Conservation (phyloP, 2,888 invertebrate genomes). For the Netelia melanura region DNA sequence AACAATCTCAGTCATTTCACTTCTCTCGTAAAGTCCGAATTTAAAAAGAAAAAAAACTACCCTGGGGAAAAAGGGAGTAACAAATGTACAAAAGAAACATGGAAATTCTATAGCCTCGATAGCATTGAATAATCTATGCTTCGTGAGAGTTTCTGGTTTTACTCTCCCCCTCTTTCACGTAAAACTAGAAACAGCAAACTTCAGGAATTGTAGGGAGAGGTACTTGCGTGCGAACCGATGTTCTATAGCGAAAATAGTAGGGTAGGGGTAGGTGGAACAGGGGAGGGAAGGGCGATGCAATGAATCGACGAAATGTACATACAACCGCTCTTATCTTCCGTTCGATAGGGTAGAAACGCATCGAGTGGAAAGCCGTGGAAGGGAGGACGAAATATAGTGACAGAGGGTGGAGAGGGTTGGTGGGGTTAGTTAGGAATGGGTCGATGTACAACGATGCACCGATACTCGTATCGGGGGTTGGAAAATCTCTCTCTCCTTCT, state of each 20-base stretch:
- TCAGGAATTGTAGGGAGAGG: neutral
- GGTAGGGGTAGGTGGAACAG: neutral
- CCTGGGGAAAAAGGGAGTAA: too few species aligned
- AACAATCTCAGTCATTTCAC: too few species aligned
- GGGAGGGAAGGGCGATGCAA: conserved; percentile 6
- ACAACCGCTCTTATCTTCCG: conserved; percentile 49
- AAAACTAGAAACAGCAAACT: conserved; percentile 12
- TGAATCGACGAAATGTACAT: conserved; percentile 48
- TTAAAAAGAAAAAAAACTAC: too few species aligned
- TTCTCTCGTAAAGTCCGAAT: too few species aligned
- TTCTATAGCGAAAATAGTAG: neutral
- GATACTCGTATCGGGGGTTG: conserved; percentile 19
- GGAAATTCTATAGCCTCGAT: neutral
- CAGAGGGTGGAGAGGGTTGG: neutral
- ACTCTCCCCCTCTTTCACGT: too few species aligned
- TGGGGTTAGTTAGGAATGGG: too few species aligned
- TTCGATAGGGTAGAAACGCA: conserved; percentile 50
- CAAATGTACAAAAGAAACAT: conserved; percentile 14
- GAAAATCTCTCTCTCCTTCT: conserved; percentile 19
- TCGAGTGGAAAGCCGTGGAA: conserved; percentile 40
- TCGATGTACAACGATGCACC: conserved; percentile 21
- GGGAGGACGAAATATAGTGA: conserved; percentile 11
- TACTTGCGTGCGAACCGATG: neutral
- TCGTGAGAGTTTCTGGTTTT: conserved; percentile 15
- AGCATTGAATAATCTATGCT: neutral